Percentiles rank a stretch among this genome's conserved stretches.
These are phyloP conservation scores for Catocala nupta DNA, from an alignment of 2,888 invertebrate species.

Conservation along the genomic window DNA sequence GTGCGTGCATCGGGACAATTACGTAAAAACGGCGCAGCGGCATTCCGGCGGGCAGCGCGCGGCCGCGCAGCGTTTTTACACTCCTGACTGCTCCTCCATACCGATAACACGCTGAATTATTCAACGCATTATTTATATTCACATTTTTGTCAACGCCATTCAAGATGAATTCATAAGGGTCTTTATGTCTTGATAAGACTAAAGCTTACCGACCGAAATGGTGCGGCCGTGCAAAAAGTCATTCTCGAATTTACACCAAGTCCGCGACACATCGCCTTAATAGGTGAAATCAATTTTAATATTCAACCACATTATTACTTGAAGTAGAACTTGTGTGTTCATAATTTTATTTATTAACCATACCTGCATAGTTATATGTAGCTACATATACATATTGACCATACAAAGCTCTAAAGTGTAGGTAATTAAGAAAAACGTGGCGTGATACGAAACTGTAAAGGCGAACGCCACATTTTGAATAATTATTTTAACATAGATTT, in stretches of 20 bases:
- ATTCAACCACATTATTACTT: slow-evolving; percentile 39
- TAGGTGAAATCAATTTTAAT: slow-evolving; percentile 58
- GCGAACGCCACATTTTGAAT: slow-evolving; percentile 43
- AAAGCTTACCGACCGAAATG: slow-evolving; percentile 82
- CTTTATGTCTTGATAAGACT: slow-evolving; percentile 87
- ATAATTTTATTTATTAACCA: slow-evolving; percentile 18
- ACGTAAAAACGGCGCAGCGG: slow-evolving; percentile 81
- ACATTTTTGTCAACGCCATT: slow-evolving; percentile 87
- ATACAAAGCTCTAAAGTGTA: slow-evolving; percentile 41
- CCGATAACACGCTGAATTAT: slow-evolving; percentile 87
- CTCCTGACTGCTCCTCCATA: slow-evolving; percentile 75
- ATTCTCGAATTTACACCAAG: slow-evolving; percentile 67
- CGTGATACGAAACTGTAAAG: slow-evolving; percentile 47
- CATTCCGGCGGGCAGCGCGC: slow-evolving; percentile 78
- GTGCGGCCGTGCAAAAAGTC: slow-evolving; percentile 66
- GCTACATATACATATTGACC: slow-evolving; percentile 26
- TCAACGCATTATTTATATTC: slow-evolving; percentile 86
- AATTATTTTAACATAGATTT: slow-evolving; percentile 61
- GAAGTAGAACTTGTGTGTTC: slow-evolving; percentile 38
- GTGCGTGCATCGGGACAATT: slow-evolving; percentile 85
- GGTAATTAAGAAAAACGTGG: slow-evolving; percentile 44
- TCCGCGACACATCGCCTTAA: slow-evolving; percentile 62
- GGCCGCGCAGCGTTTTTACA: slow-evolving; percentile 72
- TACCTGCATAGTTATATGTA: neutral
- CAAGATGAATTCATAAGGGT: slow-evolving; percentile 84